Percentiles rank a stretch among this genome's conserved stretches.
These are phyloP conservation scores for Potamilus streckersoni DNA, from an alignment of 1,140 invertebrate genomes.

Conservation along the genomic window DNA sequence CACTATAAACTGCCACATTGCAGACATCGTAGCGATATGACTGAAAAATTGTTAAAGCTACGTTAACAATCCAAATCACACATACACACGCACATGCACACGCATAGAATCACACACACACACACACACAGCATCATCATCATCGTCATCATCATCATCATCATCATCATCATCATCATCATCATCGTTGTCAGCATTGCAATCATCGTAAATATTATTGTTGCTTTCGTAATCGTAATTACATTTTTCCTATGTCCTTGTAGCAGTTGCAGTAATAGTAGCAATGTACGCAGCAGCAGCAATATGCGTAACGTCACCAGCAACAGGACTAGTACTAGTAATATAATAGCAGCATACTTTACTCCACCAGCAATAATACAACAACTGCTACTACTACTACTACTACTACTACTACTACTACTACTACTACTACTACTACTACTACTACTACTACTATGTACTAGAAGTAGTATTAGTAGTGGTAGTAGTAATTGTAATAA, in stretches of 20 bases:
- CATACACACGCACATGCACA: too few species aligned
- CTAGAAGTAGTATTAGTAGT: not conserved
- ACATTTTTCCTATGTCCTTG: not conserved
- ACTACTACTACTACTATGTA: conserved; percentile 4
- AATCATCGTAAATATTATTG: not conserved
- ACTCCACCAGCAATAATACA: not conserved
- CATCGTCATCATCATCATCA: too few species aligned
- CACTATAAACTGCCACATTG: too few species aligned
- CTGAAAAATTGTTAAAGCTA: too few species aligned
- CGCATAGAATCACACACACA: too few species aligned
- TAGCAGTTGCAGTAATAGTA: conserved; percentile 1
- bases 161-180: not conserved
- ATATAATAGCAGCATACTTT: not conserved
- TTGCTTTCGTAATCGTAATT: not conserved
- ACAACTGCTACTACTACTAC: not conserved
- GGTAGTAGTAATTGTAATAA: not conserved
- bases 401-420: conserved; percentile 3
- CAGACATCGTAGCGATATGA: too few species aligned
- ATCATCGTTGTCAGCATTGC: not conserved
- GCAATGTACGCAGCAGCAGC: not conserved
- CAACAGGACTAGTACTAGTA: not conserved
- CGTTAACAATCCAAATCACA: too few species aligned
- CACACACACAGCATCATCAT: too few species aligned
- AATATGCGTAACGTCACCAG: too few species aligned
- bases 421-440: conserved; percentile 1